phyloP scores from a whole-genome alignment of 2,888 invertebrate genomes.

The Seira sanloemensis region DNA sequence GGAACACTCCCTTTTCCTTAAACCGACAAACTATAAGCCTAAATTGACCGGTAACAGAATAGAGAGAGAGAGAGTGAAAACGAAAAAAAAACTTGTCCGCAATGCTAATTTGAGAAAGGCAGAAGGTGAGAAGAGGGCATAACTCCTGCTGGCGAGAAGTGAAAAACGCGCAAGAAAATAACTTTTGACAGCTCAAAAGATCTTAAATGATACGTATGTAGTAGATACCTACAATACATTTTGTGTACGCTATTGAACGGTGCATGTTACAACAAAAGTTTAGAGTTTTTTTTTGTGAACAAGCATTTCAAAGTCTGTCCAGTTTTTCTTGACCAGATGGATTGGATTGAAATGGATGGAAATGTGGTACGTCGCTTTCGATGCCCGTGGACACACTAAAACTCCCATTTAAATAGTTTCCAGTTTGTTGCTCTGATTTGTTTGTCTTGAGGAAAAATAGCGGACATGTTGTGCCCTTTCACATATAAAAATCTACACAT shows the following conservation, averaged over 20 bases:
- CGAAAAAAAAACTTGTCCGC: constrained; percentile 26
- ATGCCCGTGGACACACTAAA: too few relatives aligned
- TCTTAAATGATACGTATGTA: too few relatives aligned
- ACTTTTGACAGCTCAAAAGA: not conserved
- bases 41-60: not conserved
- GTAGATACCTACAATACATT: too few relatives aligned
- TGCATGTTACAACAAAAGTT: not conserved
- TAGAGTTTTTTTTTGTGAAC: too few relatives aligned
- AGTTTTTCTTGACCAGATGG: too few relatives aligned
- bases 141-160: not conserved
- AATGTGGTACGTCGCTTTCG: too few relatives aligned
- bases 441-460: constrained; percentile 1
- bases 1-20: constrained; percentile 36
- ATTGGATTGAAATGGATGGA: too few relatives aligned
- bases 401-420: not conserved
- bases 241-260: not conserved
- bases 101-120: constrained; percentile 36
- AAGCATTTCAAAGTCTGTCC: too few relatives aligned
- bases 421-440: not conserved
- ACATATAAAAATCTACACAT: not conserved
- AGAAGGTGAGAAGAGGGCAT: constrained; percentile 28
- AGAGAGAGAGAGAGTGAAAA: constrained; percentile 13
- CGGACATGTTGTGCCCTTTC: not conserved
- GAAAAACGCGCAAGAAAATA: not conserved
- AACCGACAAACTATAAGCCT: constrained; percentile 14